phyloP scores from a whole-genome alignment of 2,797 vertebrate species.

The Clarias laeviceps region DNA sequence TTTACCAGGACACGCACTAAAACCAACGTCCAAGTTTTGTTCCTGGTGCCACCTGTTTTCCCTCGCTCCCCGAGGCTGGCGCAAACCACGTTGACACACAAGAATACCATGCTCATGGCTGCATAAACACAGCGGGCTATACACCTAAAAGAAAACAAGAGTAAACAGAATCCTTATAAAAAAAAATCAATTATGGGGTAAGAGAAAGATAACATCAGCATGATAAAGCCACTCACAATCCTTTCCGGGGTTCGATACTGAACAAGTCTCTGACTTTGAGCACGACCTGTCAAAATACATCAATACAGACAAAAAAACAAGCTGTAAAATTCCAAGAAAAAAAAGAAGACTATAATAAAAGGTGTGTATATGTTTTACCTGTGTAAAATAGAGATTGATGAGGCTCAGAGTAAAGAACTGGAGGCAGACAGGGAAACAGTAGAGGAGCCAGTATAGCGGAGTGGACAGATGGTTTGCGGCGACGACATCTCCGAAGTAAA shows the following conservation, averaged over 20 bases:
- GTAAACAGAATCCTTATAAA: neutral
- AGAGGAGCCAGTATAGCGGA: constrained; percentile 83
- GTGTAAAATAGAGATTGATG: constrained; percentile 88
- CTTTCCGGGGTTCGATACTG: constrained; percentile 70
- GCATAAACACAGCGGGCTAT: constrained; percentile 63
- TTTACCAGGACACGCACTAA: constrained; percentile 85
- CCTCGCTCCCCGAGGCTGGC: constrained; percentile 74
- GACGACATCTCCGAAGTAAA: constrained; percentile 83
- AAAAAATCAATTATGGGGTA: too few relatives aligned
- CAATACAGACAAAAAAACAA: neutral
- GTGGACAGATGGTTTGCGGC: constrained; percentile 82
- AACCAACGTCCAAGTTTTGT: constrained; percentile 79
- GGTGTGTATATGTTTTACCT: constrained; percentile 70
- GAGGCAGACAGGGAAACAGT: constrained; percentile 88
- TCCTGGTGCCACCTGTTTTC: constrained; percentile 47
- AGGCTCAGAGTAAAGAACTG: constrained; percentile 91
- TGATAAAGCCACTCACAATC: constrained; percentile 77
- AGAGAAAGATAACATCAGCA: too few relatives aligned
- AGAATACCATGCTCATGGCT: constrained; percentile 75
- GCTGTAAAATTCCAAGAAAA: neutral
- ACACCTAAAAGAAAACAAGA: constrained; percentile 57
- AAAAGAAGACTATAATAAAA: neutral
- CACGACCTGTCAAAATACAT: constrained; percentile 74
- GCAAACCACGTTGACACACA: constrained; percentile 80
- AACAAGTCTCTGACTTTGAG: constrained; percentile 81